phyloP scores from a whole-genome alignment of 2,797 vertebrate genomes.

The Lacerta agilis region DNA sequence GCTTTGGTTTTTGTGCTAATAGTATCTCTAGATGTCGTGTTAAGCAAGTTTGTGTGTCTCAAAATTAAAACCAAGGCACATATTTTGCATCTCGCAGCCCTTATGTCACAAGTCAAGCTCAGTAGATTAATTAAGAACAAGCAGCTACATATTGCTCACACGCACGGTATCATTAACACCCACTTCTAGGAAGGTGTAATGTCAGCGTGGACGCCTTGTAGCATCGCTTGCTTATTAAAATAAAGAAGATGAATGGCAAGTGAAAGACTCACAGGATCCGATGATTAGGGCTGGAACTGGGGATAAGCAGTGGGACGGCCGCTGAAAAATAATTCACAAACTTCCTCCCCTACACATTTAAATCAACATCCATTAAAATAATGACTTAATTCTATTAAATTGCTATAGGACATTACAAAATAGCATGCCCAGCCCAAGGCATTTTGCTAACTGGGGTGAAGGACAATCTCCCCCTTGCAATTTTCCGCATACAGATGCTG shows the following conservation, averaged over 20 bases:
- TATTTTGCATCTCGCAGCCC: not conserved
- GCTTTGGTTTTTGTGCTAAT: conserved; percentile 30
- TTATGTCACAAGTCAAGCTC: conserved; percentile 2
- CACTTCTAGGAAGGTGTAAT: conserved; percentile 12
- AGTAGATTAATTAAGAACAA: conserved; percentile 21
- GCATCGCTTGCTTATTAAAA: conserved; percentile 27
- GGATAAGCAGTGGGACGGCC: too few species aligned
- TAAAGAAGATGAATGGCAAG: conserved; percentile 17
- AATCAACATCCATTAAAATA: conserved; percentile 41
- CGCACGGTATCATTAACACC: conserved; percentile 27
- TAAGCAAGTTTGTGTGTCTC: not conserved
- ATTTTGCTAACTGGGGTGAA: too few species aligned
- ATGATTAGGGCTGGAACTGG: not conserved
- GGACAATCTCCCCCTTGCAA: too few species aligned
- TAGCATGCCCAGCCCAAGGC: not conserved
- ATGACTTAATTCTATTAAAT: conserved; percentile 4
- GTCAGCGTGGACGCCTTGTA: not conserved
- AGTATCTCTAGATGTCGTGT: conserved; percentile 6
- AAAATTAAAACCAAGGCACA: not conserved
- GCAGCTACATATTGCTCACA: not conserved
- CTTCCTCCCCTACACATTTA: not conserved
- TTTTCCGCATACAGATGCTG: too few species aligned
- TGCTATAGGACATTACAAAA: not conserved
- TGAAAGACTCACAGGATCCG: not conserved
- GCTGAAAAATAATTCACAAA: conserved; percentile 2